phyloP scores from a whole-genome alignment of 2,113 vertebrate genomes.

The human region GRCh38 chr5:106656501-106657000 shows the following conservation, averaged over 20 bases:
- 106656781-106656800: not conserved
- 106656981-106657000: not conserved
- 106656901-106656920: not conserved
- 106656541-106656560: not conserved
- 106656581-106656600: not conserved
- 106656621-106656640: not conserved
- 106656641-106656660: not conserved
- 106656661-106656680: not conserved
- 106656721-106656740: not conserved
- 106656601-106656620: not conserved
- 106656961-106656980: not conserved
- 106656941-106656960: not conserved
- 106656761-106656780: not conserved
- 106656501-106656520: not conserved
- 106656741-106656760: not conserved
- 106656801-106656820: not conserved
- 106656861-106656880: not conserved
- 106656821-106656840: not conserved
- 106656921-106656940: not conserved
- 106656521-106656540: not conserved
- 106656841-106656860: not conserved
- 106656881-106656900: not conserved
- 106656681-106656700: not conserved
- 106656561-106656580: not conserved
- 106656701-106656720: not conserved